Base-by-base conservation (phyloP, 1,140 invertebrate genomes). In the Magallana ariakensis region DNA sequence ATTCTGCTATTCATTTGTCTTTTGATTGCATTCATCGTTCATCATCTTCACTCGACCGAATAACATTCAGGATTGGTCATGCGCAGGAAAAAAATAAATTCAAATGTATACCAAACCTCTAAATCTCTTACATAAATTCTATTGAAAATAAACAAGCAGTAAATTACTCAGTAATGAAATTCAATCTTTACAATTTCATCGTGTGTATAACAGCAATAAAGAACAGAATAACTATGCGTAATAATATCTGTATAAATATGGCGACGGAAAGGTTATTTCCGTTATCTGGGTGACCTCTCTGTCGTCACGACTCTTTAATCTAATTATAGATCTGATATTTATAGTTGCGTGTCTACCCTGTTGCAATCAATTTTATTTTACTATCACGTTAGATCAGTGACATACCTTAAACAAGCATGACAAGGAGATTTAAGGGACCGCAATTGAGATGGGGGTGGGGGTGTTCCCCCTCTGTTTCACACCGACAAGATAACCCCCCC, bases 181-280 rank as follows among this genome's bases (percentile, higher is more conserved):
- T 46, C 33, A 46, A 46, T 46, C 33, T 46, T 46, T 46, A 46
- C 33, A 46, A 46, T 46, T 46, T 46, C 33, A 46, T 46, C 5
- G 33, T 46, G 33, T 46, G 33, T 46, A 4, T 46, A 46, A 46
- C 33, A 46, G 3, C 33, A 46, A 46, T 46, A 46, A 4, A 46
- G 33, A 46, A 46, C 33, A 46, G 33, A 46, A 46, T 2, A 46
- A 11, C 13, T 33, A 33, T 11, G 66, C 66, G 66, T 75, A 75
- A 75, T 75, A 75, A 75, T 75, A 75, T 26, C 22, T 10, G 22
- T 26, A 75, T 70, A 75, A 75, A 75, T 75, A 75, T 75, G 66
- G 66, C 66, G 66, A 75, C 66, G 22, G 33, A 75, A 26, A 22
- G 66, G 19, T 75, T 26, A 26, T 75, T 75, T 22, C 66, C 19